A percentile compares a stretch with the other conserved stretches of the same genome.
phyloP scores from a whole-genome alignment of 2,888 invertebrate species.

The Dichetophora obliterata region DNA sequence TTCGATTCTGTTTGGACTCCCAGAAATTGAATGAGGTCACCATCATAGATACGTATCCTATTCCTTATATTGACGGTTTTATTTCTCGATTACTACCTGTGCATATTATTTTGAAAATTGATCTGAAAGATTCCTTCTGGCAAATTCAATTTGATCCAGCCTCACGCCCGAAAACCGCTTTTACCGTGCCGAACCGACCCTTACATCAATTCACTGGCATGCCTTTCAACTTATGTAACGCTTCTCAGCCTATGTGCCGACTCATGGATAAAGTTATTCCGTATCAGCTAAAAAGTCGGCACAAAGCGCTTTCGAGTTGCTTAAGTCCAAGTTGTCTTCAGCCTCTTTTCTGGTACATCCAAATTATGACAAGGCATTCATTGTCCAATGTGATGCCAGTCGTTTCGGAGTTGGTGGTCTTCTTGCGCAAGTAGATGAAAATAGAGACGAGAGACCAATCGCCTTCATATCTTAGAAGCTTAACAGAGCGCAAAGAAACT shows the following conservation, averaged over 20 bases:
- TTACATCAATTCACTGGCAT: too few species aligned
- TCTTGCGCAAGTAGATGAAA: conserved; percentile 20
- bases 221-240: too few species aligned
- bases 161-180: too few species aligned
- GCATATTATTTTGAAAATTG: neutral
- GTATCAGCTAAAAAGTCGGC: neutral
- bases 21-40: conserved; percentile 13
- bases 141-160: neutral
- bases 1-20: conserved; percentile 7
- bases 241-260: too few species aligned
- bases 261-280: too few species aligned
- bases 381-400: conserved; percentile 34
- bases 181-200: too few species aligned
- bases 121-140: conserved; percentile 28
- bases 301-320: neutral
- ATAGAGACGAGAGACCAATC: conserved; percentile 31
- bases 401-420: conserved; percentile 21
- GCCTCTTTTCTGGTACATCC: neutral
- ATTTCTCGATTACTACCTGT: neutral
- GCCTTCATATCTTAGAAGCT: conserved; percentile 40
- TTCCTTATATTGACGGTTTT: neutral
- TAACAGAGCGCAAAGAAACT: conserved; percentile 15
- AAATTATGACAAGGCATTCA: neutral
- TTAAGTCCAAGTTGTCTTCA: conserved; percentile 1
- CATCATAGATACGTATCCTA: conserved; percentile 28